Evolutionary conservation across 2,888 invertebrate genomes (phyloP), one percentile per base, ranked within the genome.

Genomic region (Augochlorella aurata): DNA sequence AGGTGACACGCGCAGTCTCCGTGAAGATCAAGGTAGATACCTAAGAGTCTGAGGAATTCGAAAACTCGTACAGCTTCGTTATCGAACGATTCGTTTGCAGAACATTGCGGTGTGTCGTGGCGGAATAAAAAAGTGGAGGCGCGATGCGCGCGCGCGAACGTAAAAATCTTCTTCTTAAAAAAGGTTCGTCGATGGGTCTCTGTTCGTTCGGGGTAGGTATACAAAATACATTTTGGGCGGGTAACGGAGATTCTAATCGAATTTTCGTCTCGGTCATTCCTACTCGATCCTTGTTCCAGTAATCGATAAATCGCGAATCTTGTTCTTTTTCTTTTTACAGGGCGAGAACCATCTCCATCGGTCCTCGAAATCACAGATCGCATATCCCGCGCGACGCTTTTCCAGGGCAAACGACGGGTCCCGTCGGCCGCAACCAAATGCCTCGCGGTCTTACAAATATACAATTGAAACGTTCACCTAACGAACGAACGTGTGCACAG

Each of bases 351-450:
- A 16, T 38, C 77, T 87, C 83, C 24, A 0, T 82, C 81, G 76
- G 87, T 84, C 83, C 63, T 63, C 63, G 38, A 83, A 86, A 91
- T 91, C 90, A 90, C 91, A 91, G 90, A 87, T 87, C 83, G 84
- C 84, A 68, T 80, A 88, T 89, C 29, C 12, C 82, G 49, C 82
- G 78, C 86, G 83, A 85, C 80, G 82, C 74, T 77, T 68, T 44
- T 72, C 50, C 18, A 50, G 14, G 49, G 71, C 71, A 75, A 75
- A 73, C 38, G 4, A 65, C 38, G 54, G 54, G 50, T 68, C 63
- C 38, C 18, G 12, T 38, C 68, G 24, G 58, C 66, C 38, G 52
- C 61, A 76, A 76, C 2, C 18, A 73, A 76, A 69, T 81, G 54
- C 63, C 54, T 67, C 50, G 45, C 16, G 29, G 61, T 49, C 65